phyloP scores from a whole-genome alignment of 1,140 invertebrate species.

The Meloidogyne exigua region DNA sequence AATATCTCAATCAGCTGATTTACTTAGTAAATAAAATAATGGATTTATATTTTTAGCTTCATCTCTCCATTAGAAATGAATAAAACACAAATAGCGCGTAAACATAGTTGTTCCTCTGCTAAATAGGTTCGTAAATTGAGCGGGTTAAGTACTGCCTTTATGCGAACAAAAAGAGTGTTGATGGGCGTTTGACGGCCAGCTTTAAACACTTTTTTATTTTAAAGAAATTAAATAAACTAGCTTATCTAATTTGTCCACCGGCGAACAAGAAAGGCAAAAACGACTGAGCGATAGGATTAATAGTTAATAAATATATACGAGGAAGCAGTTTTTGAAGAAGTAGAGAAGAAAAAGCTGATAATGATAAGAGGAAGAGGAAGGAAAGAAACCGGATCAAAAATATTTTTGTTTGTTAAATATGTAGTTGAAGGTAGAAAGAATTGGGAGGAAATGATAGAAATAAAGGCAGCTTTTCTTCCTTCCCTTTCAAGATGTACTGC shows the following conservation, averaged over 20 bases:
- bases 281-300: background rate
- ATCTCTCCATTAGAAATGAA: background rate
- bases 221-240: background rate
- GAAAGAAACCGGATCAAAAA: background rate
- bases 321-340: background rate
- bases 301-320: background rate
- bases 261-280: background rate
- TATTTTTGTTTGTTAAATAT: background rate
- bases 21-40: background rate
- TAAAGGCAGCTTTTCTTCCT: background rate
- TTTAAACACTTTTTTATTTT: background rate
- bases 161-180: conserved; percentile 75
- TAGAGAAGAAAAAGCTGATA: background rate
- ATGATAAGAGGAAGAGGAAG: background rate
- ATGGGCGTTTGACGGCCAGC: conserved; percentile 74
- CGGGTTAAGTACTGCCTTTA: conserved; percentile 4
- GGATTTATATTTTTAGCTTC: conserved; percentile 3
- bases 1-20: conserved; percentile 6
- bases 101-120: background rate
- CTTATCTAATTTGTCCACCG: background rate
- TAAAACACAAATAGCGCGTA: background rate
- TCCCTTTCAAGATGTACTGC: background rate
- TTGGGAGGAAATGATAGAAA: background rate
- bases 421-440: background rate
- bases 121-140: conserved; percentile 4